A percentile compares a stretch with the other conserved stretches of the same genome.
Evolutionary conservation across 2,113 vertebrate species (phyloP).

Genomic region (Amphiprion percula): DNA sequence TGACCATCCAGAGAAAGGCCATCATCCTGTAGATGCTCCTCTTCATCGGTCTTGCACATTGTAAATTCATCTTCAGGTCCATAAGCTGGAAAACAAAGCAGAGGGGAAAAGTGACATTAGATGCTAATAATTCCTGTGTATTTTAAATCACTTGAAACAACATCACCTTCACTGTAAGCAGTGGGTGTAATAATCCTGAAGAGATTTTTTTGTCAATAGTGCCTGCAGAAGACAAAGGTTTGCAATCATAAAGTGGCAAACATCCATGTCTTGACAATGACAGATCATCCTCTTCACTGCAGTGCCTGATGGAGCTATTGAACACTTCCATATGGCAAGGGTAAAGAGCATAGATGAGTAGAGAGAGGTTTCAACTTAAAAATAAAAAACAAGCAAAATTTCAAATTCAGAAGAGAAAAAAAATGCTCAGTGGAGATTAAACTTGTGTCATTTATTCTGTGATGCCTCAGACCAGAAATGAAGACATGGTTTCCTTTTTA

Average conservation of each 20-base stretch:
- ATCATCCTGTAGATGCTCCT: conserved; percentile 90
- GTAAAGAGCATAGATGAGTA: conserved; percentile 63
- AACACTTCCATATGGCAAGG: conserved; percentile 75
- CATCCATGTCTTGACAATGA: conserved; percentile 85
- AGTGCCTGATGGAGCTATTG: conserved; percentile 80
- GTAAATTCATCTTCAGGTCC: conserved; percentile 97
- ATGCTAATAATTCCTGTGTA: neutral
- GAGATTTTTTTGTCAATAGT: conserved; percentile 80
- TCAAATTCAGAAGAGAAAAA: conserved; percentile 22
- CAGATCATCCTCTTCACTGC: conserved; percentile 78
- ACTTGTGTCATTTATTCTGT: conserved; percentile 15
- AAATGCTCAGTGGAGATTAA: conserved; percentile 18
- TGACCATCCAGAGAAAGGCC: conserved; percentile 91
- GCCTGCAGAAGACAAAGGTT: conserved; percentile 75
- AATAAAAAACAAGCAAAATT: conserved; percentile 51
- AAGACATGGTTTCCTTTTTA: conserved; percentile 19
- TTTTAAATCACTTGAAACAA: neutral
- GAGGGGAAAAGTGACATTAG: conserved; percentile 43
- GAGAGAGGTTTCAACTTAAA: conserved; percentile 54
- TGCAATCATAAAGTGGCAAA: conserved; percentile 85
- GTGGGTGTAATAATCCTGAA: conserved; percentile 71
- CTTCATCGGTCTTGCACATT: conserved; percentile 90
- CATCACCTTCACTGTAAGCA: conserved; percentile 17
- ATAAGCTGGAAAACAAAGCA: conserved; percentile 90
- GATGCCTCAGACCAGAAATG: neutral